Evolutionary conservation across 1,140 invertebrate species (phyloP), one percentile per base, ranked within the genome.

Genomic region (Metopolophium dirhodum): DNA sequence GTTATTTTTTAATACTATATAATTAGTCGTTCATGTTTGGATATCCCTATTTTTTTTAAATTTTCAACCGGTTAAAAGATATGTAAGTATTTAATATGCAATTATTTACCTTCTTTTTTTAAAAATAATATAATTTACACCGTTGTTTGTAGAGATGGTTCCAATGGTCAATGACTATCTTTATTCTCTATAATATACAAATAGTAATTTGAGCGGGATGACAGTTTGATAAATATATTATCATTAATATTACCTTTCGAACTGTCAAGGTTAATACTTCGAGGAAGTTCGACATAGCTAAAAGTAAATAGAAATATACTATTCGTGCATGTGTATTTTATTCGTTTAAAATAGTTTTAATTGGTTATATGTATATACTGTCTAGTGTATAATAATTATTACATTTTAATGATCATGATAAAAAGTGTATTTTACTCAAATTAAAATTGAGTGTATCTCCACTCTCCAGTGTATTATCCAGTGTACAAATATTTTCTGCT

Each of bases 201-300:
- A 77, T 35, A 18, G 30, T 77, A 8, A 83, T 41, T 41, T 7
- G 35, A 83, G 85, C 41, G 85, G 45, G 1, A 45, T 86, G 41
- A 45, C 85, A 86, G 85, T 86, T 86, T 41, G 23, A 47, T 47
- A 86, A 47, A 47, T 45, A 47, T 86, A 86, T 86, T 86, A 86
- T 41, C 11, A 86, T 86, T 47, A 41, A 18, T 86, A 77, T 77
- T 77, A 30, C 30, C 14, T 77, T 77, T 77, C n/a, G 61, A 77
- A n/a, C 61, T 30, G 6, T 35, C 61, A 77, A 77, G 61, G 61
- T 77, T 35, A 77, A 77, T 30, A n/a, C 11, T 77, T 77, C 18
- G n/a, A n/a, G 61, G 61, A 77, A 77, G 61, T n/a, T 77, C n/a
- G 14, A 77, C 61, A 18, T n/a, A 30, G 6, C 30, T 6, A n/a